These are phyloP conservation scores for Vicugna pacos DNA, from an alignment of 2,113 vertebrate species.

Conservation along the genomic window DNA sequence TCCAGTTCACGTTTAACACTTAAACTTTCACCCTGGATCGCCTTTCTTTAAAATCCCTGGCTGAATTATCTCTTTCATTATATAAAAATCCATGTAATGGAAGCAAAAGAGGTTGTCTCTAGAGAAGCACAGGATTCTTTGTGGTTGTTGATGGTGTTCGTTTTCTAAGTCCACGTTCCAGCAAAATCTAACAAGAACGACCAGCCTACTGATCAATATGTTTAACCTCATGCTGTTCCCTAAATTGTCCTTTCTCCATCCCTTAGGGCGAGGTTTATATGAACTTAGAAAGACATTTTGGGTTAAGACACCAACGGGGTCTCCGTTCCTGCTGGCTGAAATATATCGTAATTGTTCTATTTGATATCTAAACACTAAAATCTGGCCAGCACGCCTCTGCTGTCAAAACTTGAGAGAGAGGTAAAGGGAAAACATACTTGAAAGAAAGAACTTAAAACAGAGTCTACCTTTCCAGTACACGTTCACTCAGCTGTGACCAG, in stretches of 20 bases:
- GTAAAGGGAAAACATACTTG: background rate
- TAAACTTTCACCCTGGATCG: background rate
- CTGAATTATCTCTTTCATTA: slow-evolving; percentile 45
- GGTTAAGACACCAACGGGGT: slow-evolving; percentile 70
- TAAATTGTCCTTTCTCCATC: slow-evolving; percentile 75
- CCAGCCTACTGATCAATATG: slow-evolving; percentile 75
- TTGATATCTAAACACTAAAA: slow-evolving; percentile 74
- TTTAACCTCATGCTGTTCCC: slow-evolving; percentile 75
- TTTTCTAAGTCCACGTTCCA: slow-evolving; percentile 64
- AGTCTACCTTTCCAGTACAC: slow-evolving; percentile 1
- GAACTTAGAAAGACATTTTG: slow-evolving; percentile 74
- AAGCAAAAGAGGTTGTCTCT: slow-evolving; percentile 14
- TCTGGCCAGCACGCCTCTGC: slow-evolving; percentile 57
- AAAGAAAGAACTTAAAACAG: background rate
- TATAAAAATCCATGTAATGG: slow-evolving; percentile 2
- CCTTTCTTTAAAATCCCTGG: background rate
- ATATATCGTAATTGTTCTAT: slow-evolving; percentile 70
- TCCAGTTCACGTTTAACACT: background rate
- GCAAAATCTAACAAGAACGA: slow-evolving; percentile 60
- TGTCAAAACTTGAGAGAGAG: slow-evolving; percentile 57
- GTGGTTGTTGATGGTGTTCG: slow-evolving; percentile 32
- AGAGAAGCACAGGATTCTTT: slow-evolving; percentile 20
- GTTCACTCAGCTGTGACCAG: slow-evolving; percentile 53
- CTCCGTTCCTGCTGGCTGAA: slow-evolving; percentile 69
- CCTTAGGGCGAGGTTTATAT: slow-evolving; percentile 74